phyloP scores from a whole-genome alignment of 1,140 invertebrate species.

The Drosophila melanogaster region Release_6_plus_ISO1_MT NT_033777.3:31328501-31329000 shows the following conservation, averaged over 20 bases:
- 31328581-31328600: slow-evolving; percentile 20
- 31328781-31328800: slow-evolving; percentile 83
- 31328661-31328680: slow-evolving; percentile 51
- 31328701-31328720: slow-evolving; percentile 43
- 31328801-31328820: slow-evolving; percentile 84
- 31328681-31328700: slow-evolving; percentile 53
- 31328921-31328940: slow-evolving; percentile 16
- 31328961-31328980: background rate
- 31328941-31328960: slow-evolving; percentile 1
- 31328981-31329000: slow-evolving; percentile 63
- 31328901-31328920: slow-evolving; percentile 72
- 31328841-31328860: slow-evolving; percentile 78
- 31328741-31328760: slow-evolving; percentile 83
- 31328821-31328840: slow-evolving; percentile 83
- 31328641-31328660: slow-evolving; percentile 74
- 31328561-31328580: slow-evolving; percentile 35
- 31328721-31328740: slow-evolving; percentile 77
- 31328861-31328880: slow-evolving; percentile 23
- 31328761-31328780: slow-evolving; percentile 83
- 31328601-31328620: slow-evolving; percentile 80
- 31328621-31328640: slow-evolving; percentile 62
- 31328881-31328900: slow-evolving; percentile 78
- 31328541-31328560: background rate
- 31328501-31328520: slow-evolving; percentile 21
- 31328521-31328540: slow-evolving; percentile 11